Evolutionary conservation across 2,888 invertebrate genomes (phyloP).

Genomic region (Synergus gifuensis): DNA sequence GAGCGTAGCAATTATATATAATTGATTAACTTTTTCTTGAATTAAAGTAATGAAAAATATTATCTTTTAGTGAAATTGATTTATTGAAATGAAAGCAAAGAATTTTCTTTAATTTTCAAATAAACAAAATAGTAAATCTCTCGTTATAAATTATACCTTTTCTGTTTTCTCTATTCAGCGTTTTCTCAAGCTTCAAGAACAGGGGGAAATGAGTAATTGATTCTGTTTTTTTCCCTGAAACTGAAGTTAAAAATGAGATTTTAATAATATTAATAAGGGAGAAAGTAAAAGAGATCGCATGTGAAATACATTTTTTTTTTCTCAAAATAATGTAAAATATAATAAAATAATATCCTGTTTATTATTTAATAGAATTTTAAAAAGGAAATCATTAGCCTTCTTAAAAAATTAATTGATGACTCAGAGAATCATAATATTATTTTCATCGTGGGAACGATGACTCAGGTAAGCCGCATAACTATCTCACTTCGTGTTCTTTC

Average conservation of each 20-base stretch:
- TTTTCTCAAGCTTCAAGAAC: not conserved
- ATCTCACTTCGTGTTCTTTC: not conserved
- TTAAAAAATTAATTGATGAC: not conserved
- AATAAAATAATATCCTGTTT: too few relatives aligned
- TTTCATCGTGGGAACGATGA: not conserved
- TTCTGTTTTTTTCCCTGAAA: slow-evolving; percentile 51
- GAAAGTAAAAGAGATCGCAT: not conserved
- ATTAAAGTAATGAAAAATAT: not conserved
- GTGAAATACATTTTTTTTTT: not conserved
- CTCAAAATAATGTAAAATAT: too few relatives aligned
- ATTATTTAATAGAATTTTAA: too few relatives aligned
- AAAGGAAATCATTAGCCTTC: not conserved
- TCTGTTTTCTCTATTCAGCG: not conserved
- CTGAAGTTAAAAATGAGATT: slow-evolving; percentile 45
- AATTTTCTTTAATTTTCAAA: not conserved
- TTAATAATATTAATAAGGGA: not conserved
- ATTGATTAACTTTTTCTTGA: too few relatives aligned
- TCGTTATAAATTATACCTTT: not conserved
- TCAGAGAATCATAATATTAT: not conserved
- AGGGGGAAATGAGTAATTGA: slow-evolving; percentile 57
- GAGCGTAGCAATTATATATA: too few relatives aligned
- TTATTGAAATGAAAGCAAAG: not conserved
- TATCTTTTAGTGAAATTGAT: not conserved
- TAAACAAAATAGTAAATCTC: not conserved
- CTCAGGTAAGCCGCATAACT: not conserved